phyloP scores from a whole-genome alignment of 2,888 invertebrate species.

The Nomada ruficornis region DNA sequence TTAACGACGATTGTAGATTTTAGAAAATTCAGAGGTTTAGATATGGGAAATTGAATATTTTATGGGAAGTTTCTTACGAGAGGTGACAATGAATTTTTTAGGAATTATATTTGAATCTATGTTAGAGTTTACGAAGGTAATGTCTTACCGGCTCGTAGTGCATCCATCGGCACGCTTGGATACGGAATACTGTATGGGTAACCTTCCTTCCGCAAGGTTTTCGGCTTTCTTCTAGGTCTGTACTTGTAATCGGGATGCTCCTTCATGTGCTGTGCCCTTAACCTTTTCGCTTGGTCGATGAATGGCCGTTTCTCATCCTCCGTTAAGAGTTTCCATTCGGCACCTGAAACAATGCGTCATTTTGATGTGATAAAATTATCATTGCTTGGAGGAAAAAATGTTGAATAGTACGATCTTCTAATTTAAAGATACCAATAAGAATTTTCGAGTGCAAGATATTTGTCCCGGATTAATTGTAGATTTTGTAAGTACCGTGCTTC shows the following conservation, averaged over 20 bases:
- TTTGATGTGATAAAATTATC: not conserved
- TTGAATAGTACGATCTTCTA: no score
- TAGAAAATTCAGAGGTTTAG: no score
- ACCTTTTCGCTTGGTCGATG: slow-evolving; percentile 98
- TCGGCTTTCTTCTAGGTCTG: slow-evolving; percentile 94
- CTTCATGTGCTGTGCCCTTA: slow-evolving; percentile 97
- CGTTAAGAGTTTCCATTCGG: slow-evolving; percentile 97
- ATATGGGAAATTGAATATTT: no score
- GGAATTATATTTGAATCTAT: not conserved
- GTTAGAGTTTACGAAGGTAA: not conserved
- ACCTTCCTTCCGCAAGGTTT: slow-evolving; percentile 94
- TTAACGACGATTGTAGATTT: no score
- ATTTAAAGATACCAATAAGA: no score
- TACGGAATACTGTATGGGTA: slow-evolving; percentile 97
- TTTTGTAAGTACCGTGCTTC: not conserved
- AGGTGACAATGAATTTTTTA: not conserved
- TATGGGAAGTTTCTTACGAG: not conserved
- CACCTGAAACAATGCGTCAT: slow-evolving; percentile 86
- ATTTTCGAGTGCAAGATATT: no score
- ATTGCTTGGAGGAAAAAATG: no score
- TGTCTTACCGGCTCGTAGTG: slow-evolving; percentile 90
- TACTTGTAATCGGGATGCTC: slow-evolving; percentile 98
- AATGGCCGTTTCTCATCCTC: slow-evolving; percentile 98
- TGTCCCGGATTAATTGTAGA: not conserved
- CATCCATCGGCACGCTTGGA: slow-evolving; percentile 95